phyloP scores from a whole-genome alignment of 2,888 invertebrate genomes.

The Conomelus anceps region DNA sequence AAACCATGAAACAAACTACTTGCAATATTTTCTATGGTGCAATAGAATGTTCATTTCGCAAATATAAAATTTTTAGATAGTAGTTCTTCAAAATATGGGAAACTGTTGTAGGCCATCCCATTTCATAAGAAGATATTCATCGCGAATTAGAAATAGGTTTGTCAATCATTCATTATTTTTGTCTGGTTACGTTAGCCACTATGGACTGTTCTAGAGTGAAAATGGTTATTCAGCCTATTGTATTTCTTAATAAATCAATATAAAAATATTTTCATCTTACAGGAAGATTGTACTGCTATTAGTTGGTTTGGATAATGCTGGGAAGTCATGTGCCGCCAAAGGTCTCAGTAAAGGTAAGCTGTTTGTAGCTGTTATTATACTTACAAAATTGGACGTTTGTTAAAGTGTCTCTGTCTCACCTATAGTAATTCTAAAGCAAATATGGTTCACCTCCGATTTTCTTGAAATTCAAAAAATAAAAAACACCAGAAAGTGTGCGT shows the following conservation, averaged over 20 bases:
- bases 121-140: conserved; percentile 15
- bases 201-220: too few species aligned
- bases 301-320: conserved; percentile 87
- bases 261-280: conserved; percentile 31
- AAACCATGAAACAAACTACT: neutral
- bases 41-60: neutral
- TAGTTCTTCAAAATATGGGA: neutral
- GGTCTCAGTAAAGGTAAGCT: conserved; percentile 54
- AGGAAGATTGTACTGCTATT: conserved; percentile 70
- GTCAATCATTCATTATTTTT: neutral
- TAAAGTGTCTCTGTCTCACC: too few species aligned
- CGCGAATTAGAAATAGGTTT: conserved; percentile 4
- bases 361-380: neutral
- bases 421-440: too few species aligned
- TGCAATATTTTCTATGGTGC: neutral
- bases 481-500: too few species aligned
- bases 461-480: too few species aligned
- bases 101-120: conserved; percentile 13
- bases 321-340: conserved; percentile 76
- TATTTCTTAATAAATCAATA: neutral
- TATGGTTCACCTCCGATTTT: too few species aligned
- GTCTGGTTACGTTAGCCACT: neutral
- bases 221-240: too few species aligned
- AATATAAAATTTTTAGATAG: neutral
- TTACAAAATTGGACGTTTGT: too few species aligned